Percentiles rank a stretch among this genome's conserved stretches.
Evolutionary conservation across 2,888 invertebrate species (phyloP).

Genomic region (Tetanocera ferruginea): DNA sequence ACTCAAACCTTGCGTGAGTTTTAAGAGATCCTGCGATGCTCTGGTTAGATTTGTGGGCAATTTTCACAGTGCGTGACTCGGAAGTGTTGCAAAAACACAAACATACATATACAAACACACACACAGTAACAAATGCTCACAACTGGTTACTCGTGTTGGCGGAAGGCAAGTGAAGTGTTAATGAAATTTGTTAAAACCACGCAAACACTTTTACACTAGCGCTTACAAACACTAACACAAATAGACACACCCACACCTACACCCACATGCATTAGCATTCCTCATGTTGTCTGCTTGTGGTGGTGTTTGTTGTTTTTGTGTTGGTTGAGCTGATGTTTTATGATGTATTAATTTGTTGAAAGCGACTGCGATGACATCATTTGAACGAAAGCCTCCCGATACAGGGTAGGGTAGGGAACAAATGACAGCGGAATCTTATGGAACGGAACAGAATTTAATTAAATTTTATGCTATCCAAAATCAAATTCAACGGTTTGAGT

Average conservation of each 20-base stretch:
- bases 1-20: conserved; percentile 32
- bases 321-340: conserved; percentile 24
- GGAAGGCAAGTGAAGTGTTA: conserved; percentile 36
- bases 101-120: not conserved
- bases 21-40: conserved; percentile 34
- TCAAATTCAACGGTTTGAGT: not conserved
- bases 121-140: too few species aligned
- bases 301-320: not conserved
- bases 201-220: conserved; percentile 7
- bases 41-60: conserved; percentile 52
- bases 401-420: not conserved
- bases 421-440: not conserved
- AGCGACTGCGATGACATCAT: conserved; percentile 18
- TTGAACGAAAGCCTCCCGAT: not conserved
- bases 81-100: conserved; percentile 21
- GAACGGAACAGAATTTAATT: not conserved
- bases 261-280: not conserved
- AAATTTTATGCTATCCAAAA: not conserved
- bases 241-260: not conserved
- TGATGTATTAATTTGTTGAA: conserved; percentile 33
- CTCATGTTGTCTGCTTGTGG: not conserved
- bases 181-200: conserved; percentile 38
- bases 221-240: not conserved
- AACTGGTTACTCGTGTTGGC: conserved; percentile 1
- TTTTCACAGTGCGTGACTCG: conserved; percentile 43